Evolutionary conservation across 2,113 vertebrate species (phyloP).

Genomic region (Thamnophis sirtalis): DNA sequence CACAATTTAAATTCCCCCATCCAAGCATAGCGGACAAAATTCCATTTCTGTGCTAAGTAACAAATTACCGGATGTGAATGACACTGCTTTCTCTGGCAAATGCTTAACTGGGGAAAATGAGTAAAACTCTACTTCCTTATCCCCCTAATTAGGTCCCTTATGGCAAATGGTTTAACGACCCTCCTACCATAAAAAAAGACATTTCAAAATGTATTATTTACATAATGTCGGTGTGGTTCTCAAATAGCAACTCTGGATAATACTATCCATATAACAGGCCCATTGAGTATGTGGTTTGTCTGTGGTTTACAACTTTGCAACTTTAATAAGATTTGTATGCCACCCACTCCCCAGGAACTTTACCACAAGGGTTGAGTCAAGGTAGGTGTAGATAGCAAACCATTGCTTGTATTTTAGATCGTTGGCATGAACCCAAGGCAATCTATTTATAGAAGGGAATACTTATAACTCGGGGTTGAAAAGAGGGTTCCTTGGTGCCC

Average conservation of each 20-base stretch:
- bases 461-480: neutral
- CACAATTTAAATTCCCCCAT: neutral
- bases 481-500: neutral
- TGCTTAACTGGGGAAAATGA: neutral
- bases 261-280: rapidly evolving
- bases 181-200: neutral
- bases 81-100: neutral
- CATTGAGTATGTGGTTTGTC: neutral
- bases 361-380: neutral
- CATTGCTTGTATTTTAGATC: neutral
- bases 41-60: neutral
- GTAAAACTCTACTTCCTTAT: neutral
- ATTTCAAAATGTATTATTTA: neutral
- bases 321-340: no score
- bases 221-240: neutral
- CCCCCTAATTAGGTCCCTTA: neutral
- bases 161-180: neutral
- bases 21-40: neutral
- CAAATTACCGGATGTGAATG: neutral
- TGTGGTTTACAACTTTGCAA: no score
- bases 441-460: neutral
- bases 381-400: neutral
- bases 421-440: neutral
- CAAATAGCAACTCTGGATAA: neutral
- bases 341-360: no score